A percentile compares a stretch with the other conserved stretches of the same genome.
phyloP scores from a whole-genome alignment of 2,113 vertebrate species.

The Dolichallabes microphthalmus region DNA sequence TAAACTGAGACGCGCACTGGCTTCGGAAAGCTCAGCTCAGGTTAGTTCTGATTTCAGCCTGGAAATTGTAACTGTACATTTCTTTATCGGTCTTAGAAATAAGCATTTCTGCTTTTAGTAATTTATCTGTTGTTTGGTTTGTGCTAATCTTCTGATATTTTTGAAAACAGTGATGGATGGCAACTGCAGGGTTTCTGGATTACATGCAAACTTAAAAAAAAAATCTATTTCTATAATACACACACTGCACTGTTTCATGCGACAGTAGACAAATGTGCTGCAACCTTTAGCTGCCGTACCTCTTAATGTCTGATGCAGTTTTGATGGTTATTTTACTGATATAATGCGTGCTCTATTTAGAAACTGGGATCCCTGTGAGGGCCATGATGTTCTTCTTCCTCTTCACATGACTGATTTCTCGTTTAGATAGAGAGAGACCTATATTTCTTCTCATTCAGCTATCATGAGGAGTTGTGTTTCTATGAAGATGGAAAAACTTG shows the following conservation, averaged over 20 bases:
- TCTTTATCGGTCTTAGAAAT: not conserved
- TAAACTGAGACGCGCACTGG: conserved; percentile 1
- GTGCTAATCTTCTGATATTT: not conserved
- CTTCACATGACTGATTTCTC: conserved; percentile 18
- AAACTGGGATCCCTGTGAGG: conserved; percentile 20
- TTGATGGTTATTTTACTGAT: conserved; percentile 16
- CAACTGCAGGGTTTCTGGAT: not conserved
- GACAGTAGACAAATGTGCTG: not conserved
- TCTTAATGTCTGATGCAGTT: conserved; percentile 6
- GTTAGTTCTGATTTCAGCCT: not conserved
- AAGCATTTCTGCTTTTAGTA: not conserved
- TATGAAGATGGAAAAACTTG: conserved; percentile 9
- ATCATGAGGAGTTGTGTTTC: not conserved
- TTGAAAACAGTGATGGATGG: not conserved
- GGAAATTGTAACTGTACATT: not conserved
- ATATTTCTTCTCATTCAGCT: conserved; percentile 23
- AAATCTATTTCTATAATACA: not conserved
- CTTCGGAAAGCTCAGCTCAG: not conserved
- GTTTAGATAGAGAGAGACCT: conserved; percentile 8
- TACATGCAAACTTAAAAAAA: not conserved
- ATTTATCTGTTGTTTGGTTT: not conserved
- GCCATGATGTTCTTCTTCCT: not conserved
- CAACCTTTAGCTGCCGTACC: not conserved
- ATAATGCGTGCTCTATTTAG: conserved; percentile 14
- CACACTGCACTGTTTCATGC: not conserved